These are phyloP conservation scores for Euura lappo DNA, from an alignment of 1,140 invertebrate genomes.

Conservation along the genomic window DNA sequence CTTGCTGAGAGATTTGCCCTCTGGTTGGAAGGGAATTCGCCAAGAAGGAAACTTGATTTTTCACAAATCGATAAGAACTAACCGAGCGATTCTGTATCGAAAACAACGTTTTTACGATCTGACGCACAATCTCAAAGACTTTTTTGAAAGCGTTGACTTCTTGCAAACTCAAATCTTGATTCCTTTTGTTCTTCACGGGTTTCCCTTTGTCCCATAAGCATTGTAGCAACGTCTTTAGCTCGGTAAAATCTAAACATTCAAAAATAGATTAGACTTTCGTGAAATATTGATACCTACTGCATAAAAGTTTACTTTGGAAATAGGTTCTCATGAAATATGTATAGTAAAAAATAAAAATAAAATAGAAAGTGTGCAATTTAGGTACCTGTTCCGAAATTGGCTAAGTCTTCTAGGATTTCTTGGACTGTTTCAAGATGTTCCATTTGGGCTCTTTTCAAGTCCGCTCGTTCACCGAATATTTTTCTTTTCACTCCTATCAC, in stretches of 20 bases:
- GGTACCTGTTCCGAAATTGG: neutral
- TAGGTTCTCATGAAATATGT: neutral
- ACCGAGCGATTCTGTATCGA: neutral
- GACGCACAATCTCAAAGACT: neutral
- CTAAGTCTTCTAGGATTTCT: neutral
- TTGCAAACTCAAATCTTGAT: neutral
- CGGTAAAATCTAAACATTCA: neutral
- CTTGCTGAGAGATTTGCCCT: neutral
- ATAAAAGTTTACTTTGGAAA: neutral
- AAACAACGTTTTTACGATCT: neutral
- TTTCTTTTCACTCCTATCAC: constrained; percentile 64
- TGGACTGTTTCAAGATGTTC: neutral
- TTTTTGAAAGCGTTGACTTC: neutral
- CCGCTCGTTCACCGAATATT: neutral
- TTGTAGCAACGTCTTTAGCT: neutral
- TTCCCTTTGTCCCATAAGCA: neutral
- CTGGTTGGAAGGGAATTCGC: neutral
- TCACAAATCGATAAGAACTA: neutral
- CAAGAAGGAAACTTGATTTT: neutral
- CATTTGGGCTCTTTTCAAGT: neutral
- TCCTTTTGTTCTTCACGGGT: neutral
- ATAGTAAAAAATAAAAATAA: neutral
- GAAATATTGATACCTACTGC: too few relatives aligned
- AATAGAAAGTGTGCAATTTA: neutral
- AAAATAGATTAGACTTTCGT: too few relatives aligned